Conservation (phyloP, 2,113 vertebrate species). For the Malurus alboscapulatus region DNA sequence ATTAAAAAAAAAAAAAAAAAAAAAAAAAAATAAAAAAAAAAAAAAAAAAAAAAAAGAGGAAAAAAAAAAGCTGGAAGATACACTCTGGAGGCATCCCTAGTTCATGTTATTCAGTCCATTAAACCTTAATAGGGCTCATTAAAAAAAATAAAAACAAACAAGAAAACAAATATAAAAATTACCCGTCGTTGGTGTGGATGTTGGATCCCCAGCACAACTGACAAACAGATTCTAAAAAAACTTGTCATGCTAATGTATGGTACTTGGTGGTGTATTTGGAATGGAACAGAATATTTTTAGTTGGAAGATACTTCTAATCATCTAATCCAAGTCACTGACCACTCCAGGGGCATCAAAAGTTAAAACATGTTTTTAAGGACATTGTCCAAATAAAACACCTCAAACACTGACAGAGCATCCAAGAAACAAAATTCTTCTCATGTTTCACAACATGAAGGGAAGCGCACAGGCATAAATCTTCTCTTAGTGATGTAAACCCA, state of each 20-base stretch:
- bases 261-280: neutral
- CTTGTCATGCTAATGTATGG: no score
- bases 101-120: neutral
- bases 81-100: neutral
- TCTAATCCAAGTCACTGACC: neutral
- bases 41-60: neutral
- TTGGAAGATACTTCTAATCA: neutral
- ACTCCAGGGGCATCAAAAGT: neutral
- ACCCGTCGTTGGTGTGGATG: no score
- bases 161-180: neutral
- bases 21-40: neutral
- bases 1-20: neutral
- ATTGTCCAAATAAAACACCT: neutral
- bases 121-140: neutral
- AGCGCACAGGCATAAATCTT: neutral
- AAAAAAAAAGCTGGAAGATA: neutral
- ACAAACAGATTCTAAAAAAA: neutral
- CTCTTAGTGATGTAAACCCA: neutral
- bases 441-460: neutral
- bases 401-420: neutral
- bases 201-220: neutral
- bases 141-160: neutral
- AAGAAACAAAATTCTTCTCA: neutral
- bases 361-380: neutral
- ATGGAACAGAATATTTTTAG: neutral